Evolutionary conservation across 2,888 invertebrate genomes (phyloP), one percentile per base, ranked within the genome.

Genomic region (Caenorhabditis sp.): DNA sequence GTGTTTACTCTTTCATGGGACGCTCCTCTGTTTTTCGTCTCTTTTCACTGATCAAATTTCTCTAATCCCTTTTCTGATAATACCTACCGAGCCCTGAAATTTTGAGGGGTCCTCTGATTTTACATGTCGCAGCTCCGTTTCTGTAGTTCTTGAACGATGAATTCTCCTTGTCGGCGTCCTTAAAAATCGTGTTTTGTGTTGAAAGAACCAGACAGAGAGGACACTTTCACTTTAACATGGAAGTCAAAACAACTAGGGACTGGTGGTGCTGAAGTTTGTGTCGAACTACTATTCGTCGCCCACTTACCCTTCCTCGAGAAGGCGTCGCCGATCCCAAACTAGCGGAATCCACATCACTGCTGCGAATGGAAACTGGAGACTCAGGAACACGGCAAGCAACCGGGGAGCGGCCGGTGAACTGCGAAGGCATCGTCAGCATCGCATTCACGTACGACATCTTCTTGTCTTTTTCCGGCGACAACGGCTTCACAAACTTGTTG

Each of bases 371-470:
- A 20, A 51, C 24, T 9, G 74, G 74, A 0, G 80, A 79, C 9
- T 44, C 79, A 9, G 65, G 28, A 6, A 67, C 26, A 1, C 76
- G 76, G 24, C 71, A 28, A 20, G 76, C 32, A 15, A 22, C 37
- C 18, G 87, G 87, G 1, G 87, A 87, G 20, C 85, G 35, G 24
- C 87, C 87, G 5, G 85, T 85, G 69, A 84, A 82, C 32, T 82
- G 78, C 20, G 79, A 69, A 28, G 80, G 84, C 88, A 88, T 88
- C 15, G 70, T 80, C 15, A 86, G 81, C 83, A 88, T 85, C 11
- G 87, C 88, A 58, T 85, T 83, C 32, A 84, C 82, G 60, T 88
- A 88, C 15, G 88, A 88, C 22, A 79, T 44, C 65, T 88, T 85
- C 77, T 80, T 83, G 18, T 76, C 80, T 44, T 62, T 72, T 56